Evolutionary conservation across 2,888 invertebrate genomes (phyloP).

Genomic region (Mechanitis messenoides): DNA sequence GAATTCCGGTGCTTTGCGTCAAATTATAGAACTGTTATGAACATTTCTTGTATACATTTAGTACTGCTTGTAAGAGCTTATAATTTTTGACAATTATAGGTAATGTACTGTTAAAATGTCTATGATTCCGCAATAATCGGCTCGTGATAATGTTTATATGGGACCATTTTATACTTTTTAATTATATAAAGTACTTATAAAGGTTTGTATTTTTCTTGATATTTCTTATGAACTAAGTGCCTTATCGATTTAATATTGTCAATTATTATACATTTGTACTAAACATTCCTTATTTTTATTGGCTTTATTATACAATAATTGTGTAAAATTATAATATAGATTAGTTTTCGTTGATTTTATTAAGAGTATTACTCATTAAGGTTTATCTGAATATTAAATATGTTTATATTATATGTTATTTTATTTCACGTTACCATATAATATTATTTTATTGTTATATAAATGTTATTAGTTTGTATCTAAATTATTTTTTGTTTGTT

Average conservation of each 20-base stretch:
- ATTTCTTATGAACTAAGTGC: slow-evolving; percentile 39
- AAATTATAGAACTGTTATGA: slow-evolving; percentile 8
- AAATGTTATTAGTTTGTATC: slow-evolving; percentile 2
- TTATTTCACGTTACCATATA: slow-evolving; percentile 19
- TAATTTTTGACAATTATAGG: neutral
- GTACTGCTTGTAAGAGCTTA: neutral
- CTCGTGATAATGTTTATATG: slow-evolving; percentile 16
- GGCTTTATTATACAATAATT: slow-evolving; percentile 45
- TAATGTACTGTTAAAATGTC: no score
- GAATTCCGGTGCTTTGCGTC: slow-evolving; percentile 11
- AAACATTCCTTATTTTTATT: slow-evolving; percentile 67
- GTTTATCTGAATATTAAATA: slow-evolving; percentile 54
- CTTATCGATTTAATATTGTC: slow-evolving; percentile 59
- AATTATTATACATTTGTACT: slow-evolving; percentile 57
- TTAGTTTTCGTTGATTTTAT: slow-evolving; percentile 64
- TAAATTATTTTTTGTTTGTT: slow-evolving; percentile 21
- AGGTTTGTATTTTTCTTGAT: slow-evolving; percentile 38
- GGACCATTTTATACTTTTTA: slow-evolving; percentile 5
- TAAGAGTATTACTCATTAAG: slow-evolving; percentile 66
- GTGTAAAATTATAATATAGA: slow-evolving; percentile 50
- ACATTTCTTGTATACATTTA: slow-evolving; percentile 14
- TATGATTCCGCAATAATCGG: slow-evolving; percentile 9
- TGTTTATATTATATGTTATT: slow-evolving; percentile 41
- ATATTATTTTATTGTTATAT: neutral
- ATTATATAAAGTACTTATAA: slow-evolving; percentile 12